Evolutionary conservation across 2,113 vertebrate genomes (phyloP).

Genomic region (Nibea coibor): DNA sequence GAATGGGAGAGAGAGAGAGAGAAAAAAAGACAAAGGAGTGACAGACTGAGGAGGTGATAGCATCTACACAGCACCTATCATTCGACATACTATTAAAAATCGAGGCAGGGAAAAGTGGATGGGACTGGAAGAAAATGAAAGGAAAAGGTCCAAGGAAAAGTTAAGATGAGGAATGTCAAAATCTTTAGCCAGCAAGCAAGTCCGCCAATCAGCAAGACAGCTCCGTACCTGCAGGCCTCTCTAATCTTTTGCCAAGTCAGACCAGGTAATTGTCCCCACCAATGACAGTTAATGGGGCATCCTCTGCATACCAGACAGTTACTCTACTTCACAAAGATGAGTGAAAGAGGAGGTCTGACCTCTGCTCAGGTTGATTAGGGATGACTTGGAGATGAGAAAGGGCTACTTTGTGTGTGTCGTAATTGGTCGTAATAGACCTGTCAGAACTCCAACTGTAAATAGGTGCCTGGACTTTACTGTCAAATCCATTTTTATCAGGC

Average conservation of each 20-base stretch:
- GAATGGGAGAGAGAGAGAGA: background rate
- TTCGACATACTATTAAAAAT: background rate
- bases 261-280: slow-evolving; percentile 70
- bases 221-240: slow-evolving; percentile 60
- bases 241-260: slow-evolving; percentile 72
- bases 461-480: slow-evolving; percentile 33
- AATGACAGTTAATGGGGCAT: slow-evolving; percentile 77
- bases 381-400: slow-evolving; percentile 56
- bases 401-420: slow-evolving; percentile 60
- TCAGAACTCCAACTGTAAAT: slow-evolving; percentile 60
- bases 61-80: slow-evolving; percentile 19
- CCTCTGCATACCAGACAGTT: slow-evolving; percentile 73
- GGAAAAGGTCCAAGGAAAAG: slow-evolving; percentile 51
- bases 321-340: slow-evolving; percentile 65
- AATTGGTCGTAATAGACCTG: slow-evolving; percentile 71
- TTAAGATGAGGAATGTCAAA: slow-evolving; percentile 67
- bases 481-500: slow-evolving; percentile 33
- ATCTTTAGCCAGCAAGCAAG: slow-evolving; percentile 12
- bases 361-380: slow-evolving; percentile 58
- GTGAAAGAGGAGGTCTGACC: slow-evolving; percentile 72
- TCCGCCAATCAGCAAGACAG: slow-evolving; percentile 39
- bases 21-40: slow-evolving; percentile 46
- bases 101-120: background rate
- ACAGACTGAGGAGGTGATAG: slow-evolving; percentile 57
- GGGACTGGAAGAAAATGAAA: slow-evolving; percentile 53